These are phyloP conservation scores for Limnodromus scolopaceus DNA, from an alignment of 2,797 vertebrate genomes.

Conservation along the genomic window DNA sequence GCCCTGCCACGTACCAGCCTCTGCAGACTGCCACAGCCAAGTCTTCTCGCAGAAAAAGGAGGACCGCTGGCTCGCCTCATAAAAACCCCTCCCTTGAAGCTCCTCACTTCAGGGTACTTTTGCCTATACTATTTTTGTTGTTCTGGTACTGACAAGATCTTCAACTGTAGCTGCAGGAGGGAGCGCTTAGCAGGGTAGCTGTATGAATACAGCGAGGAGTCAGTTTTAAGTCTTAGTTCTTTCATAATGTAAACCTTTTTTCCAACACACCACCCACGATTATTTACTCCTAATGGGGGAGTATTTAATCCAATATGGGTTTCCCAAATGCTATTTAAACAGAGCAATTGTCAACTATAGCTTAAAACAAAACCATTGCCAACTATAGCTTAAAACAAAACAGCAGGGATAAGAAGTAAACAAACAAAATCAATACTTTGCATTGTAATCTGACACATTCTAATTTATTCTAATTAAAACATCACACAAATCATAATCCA, in stretches of 20 bases:
- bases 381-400: background rate
- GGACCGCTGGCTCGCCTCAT: background rate
- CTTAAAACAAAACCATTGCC: background rate
- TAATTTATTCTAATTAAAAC: background rate
- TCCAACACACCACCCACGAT: background rate
- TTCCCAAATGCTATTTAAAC: constrained; percentile 45
- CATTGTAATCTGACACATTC: background rate
- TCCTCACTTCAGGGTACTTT: background rate
- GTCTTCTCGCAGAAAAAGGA: background rate
- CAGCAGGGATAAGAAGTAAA: background rate
- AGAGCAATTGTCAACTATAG: background rate
- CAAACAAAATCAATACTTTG: background rate
- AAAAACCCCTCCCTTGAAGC: background rate
- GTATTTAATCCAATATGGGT: background rate
- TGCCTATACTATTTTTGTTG: background rate
- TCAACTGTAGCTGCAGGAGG: background rate
- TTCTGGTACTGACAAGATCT: background rate
- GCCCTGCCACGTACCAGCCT: background rate
- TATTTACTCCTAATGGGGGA: background rate
- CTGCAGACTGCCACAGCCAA: background rate
- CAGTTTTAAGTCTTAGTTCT: background rate
- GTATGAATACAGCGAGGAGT: background rate
- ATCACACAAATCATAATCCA: background rate
- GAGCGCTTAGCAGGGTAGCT: background rate
- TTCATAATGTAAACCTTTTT: background rate